These are phyloP conservation scores for Actenoides hombroni DNA, from an alignment of 2,113 vertebrate species.

Conservation along the genomic window DNA sequence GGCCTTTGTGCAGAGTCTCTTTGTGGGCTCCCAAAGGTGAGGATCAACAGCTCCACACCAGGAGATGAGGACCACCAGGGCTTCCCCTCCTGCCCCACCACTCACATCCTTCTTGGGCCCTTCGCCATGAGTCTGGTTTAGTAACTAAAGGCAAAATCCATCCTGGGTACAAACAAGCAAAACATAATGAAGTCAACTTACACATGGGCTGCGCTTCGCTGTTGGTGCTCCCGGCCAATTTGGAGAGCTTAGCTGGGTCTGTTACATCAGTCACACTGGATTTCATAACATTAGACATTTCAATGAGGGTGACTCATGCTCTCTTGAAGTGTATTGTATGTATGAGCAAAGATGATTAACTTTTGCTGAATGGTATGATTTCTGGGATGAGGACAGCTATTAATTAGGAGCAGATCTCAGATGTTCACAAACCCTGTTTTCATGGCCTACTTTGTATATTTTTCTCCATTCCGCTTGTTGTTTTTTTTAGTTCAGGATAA, in stretches of 20 bases:
- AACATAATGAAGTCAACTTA: neutral
- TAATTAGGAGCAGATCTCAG: conserved; percentile 64
- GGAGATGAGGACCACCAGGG: neutral
- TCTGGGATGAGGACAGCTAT: conserved; percentile 57
- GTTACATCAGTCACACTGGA: conserved; percentile 63
- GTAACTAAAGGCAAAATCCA: neutral
- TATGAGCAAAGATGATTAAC: conserved; percentile 69
- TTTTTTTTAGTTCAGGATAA: conserved; percentile 15
- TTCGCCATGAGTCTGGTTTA: neutral
- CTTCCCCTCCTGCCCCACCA: neutral
- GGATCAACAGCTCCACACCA: rapidly evolving
- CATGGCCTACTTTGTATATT: conserved; percentile 51
- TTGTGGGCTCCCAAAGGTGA: neutral
- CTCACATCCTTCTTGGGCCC: neutral
- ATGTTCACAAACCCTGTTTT: conserved; percentile 44
- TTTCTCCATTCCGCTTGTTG: neutral
- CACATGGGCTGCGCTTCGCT: neutral
- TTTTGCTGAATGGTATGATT: conserved; percentile 70
- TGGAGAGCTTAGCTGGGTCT: conserved; percentile 48
- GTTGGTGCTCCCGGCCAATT: neutral
- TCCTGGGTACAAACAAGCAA: neutral
- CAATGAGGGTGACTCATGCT: conserved; percentile 66
- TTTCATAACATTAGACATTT: conserved; percentile 67
- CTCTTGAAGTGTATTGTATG: conserved; percentile 57
- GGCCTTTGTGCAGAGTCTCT: neutral